These are phyloP conservation scores for Crepidodera aurea DNA, from an alignment of 2,888 invertebrate genomes.

Conservation along the genomic window DNA sequence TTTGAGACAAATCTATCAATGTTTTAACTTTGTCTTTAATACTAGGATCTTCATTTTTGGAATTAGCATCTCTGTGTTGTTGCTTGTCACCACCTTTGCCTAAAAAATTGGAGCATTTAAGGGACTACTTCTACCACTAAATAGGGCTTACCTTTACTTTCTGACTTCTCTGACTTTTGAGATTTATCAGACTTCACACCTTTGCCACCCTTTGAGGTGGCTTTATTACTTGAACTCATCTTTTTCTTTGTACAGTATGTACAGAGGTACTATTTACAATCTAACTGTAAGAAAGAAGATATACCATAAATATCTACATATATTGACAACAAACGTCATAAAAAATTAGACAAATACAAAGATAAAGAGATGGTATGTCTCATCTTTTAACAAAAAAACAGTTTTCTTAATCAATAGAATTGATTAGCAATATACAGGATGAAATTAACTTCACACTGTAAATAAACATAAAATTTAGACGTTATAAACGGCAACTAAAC, in stretches of 20 bases:
- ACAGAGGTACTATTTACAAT: slow-evolving; percentile 82
- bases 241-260: slow-evolving; percentile 75
- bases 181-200: slow-evolving; percentile 59
- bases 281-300: slow-evolving; percentile 65
- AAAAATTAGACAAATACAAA: slow-evolving; percentile 9
- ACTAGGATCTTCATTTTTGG: slow-evolving; percentile 66
- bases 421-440: neutral
- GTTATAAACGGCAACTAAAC: neutral
- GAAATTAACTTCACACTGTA: neutral
- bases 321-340: slow-evolving; percentile 14
- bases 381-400: slow-evolving; percentile 8
- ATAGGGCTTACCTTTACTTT: slow-evolving; percentile 52
- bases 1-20: slow-evolving; percentile 90
- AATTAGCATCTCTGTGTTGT: slow-evolving; percentile 52
- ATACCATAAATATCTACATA: slow-evolving; percentile 36
- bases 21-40: slow-evolving; percentile 77
- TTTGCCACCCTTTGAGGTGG: slow-evolving; percentile 72
- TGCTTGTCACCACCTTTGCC: slow-evolving; percentile 57
- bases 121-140: neutral
- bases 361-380: neutral
- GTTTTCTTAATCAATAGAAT: neutral
- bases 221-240: slow-evolving; percentile 76
- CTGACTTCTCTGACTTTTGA: slow-evolving; percentile 60
- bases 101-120: slow-evolving; percentile 30
- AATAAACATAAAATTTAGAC: neutral